Percentiles rank a stretch among this genome's conserved stretches.
phyloP scores from a whole-genome alignment of 1,140 invertebrate species.

The Drosophila rhopaloa region DNA sequence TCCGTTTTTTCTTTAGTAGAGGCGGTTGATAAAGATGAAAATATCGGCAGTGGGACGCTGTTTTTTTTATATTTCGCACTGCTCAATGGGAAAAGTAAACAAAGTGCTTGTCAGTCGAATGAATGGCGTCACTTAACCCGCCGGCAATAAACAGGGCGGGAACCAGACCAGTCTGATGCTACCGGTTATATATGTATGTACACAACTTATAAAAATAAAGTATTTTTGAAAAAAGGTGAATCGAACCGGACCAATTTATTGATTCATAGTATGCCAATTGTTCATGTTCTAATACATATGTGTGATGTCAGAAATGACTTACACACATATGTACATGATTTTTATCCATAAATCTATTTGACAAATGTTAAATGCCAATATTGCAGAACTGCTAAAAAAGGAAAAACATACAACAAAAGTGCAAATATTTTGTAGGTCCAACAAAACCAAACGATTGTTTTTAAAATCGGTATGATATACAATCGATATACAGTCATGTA shows the following conservation, averaged over 20 bases:
- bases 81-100: not conserved
- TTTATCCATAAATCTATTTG: no score
- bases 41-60: not conserved
- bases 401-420: no score
- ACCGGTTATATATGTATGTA: not conserved
- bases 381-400: no score
- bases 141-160: slow-evolving; percentile 1
- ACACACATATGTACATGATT: no score
- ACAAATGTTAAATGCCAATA: no score
- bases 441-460: not conserved
- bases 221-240: no score
- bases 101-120: not conserved
- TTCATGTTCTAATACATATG: no score
- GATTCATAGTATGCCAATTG: not conserved
- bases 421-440: not conserved
- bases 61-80: not conserved
- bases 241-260: no score
- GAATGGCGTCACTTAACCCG: slow-evolving; percentile 3
- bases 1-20: not conserved
- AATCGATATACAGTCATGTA: no score
- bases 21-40: not conserved
- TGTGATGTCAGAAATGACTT: no score
- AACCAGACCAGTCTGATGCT: not conserved
- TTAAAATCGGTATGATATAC: no score
- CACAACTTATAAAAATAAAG: no score